These are phyloP conservation scores for Girardinichthys multiradiatus DNA, from an alignment of 2,113 vertebrate species.

Conservation along the genomic window DNA sequence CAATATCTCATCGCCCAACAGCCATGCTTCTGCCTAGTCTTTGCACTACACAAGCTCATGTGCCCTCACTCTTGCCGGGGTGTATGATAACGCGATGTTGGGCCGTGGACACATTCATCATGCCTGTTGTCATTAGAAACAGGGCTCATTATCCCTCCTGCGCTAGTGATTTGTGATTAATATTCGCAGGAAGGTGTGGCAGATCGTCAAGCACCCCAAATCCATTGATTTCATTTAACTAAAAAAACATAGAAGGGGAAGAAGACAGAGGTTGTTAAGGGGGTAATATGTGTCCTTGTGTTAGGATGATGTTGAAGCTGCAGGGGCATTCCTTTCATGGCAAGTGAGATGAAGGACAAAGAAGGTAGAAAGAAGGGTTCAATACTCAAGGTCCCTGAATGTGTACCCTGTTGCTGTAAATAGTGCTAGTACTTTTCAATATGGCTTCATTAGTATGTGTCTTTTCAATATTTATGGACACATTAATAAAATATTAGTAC, in stretches of 20 bases:
- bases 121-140: constrained; percentile 69
- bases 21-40: constrained; percentile 27
- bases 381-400: constrained; percentile 50
- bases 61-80: constrained; percentile 29
- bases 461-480: constrained; percentile 77
- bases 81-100: constrained; percentile 49
- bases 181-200: constrained; percentile 67
- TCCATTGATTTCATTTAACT: constrained; percentile 59
- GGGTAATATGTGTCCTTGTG: constrained; percentile 4
- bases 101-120: constrained; percentile 68
- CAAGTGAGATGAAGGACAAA: constrained; percentile 46
- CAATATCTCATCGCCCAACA: constrained; percentile 47
- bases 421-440: constrained; percentile 65
- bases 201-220: constrained; percentile 54
- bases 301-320: constrained; percentile 15
- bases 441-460: constrained; percentile 77
- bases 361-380: constrained; percentile 34
- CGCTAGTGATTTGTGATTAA: constrained; percentile 69
- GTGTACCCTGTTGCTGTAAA: constrained; percentile 52
- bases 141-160: constrained; percentile 66
- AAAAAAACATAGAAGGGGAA: constrained; percentile 26
- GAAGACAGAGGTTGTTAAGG: constrained; percentile 8
- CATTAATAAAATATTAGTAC: constrained; percentile 80
- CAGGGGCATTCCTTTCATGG: constrained; percentile 40
- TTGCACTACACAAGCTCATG: constrained; percentile 15